Conservation (phyloP, 2,113 vertebrate species). For the Agelaius phoeniceus region DNA sequence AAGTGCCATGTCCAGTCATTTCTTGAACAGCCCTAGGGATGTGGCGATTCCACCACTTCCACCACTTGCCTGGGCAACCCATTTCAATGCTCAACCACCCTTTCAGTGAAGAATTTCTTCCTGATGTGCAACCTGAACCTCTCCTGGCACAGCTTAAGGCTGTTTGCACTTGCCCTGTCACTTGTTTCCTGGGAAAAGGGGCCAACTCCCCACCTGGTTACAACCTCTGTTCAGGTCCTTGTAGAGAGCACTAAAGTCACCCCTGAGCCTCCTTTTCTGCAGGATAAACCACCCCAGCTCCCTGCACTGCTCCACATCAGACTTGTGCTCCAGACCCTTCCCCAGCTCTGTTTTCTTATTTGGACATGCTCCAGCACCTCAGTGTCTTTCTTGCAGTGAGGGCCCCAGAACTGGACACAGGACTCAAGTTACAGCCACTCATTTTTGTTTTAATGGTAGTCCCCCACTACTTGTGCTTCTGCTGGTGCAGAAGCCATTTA, state of each 20-base stretch:
- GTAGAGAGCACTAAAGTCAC: background rate
- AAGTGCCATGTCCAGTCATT: background rate
- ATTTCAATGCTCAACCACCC: background rate
- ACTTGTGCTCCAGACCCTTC: background rate
- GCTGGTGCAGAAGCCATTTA: background rate
- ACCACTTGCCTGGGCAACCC: background rate
- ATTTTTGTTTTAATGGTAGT: background rate
- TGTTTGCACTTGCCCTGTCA: background rate
- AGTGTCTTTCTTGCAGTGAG: background rate
- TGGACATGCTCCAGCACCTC: background rate
- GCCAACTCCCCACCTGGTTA: background rate
- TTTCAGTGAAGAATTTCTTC: background rate
- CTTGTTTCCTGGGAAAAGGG: background rate
- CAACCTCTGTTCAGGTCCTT: background rate
- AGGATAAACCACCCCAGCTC: background rate
- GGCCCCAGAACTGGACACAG: background rate
- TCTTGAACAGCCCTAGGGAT: background rate
- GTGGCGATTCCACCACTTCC: background rate
- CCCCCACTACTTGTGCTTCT: background rate
- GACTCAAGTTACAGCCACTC: background rate
- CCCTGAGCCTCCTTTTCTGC: background rate
- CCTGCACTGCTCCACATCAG: background rate
- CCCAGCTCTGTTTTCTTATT: background rate
- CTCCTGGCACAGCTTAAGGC: background rate
- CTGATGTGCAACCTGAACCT: background rate